Evolutionary conservation across 1,140 invertebrate genomes (phyloP), one percentile per base, ranked within the genome.

Genomic region (Heliconius himera): DNA sequence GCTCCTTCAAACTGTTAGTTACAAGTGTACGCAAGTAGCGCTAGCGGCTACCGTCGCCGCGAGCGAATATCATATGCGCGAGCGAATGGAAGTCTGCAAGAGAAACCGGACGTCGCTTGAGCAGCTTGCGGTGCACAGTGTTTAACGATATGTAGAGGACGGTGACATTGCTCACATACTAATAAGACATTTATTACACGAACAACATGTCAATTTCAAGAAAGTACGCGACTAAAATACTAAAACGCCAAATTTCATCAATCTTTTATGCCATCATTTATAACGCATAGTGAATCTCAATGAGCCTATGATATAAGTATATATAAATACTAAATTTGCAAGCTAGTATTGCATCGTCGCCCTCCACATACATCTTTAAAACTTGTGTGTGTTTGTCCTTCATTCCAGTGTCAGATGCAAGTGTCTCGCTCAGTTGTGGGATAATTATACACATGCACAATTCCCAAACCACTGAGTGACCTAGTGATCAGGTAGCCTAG

Each of bases 81-180:
- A 96, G 95, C 93, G 95, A 95, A 95, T 95, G 96, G 96, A 96
- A 96, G 96, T 96, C 96, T 96, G 96, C 94, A 96, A 96, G 95
- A 95, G 95, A 91, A 93, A 90, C 87, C 88, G 89, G 82, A 83
- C 84, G 83, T 89, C 86, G 85, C 85, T 84, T 87, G 84, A 89
- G 41, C 41, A 46, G 41, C 41, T 46, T 46, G 41, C 41, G 13
- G 41, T 46, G 41, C 41, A 36, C 33, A 46, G 41, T 46, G 41
- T 46, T 16, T 46, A 46, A 16, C 41, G 13, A 13, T 16, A 13
- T 46, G 41, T 46, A 46, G 41, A 46, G 41, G 41, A 46, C 41
- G 41, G 41, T 46, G 41, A 46, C 3, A 46, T 46, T 46, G 41
- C 13, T 3, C 41, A 54, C n/a, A 3, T 13, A 46, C 41, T 16